A percentile compares a stretch with the other conserved stretches of the same genome.
phyloP scores from a whole-genome alignment of 2,113 vertebrate species.

The Mixornis gularis region DNA sequence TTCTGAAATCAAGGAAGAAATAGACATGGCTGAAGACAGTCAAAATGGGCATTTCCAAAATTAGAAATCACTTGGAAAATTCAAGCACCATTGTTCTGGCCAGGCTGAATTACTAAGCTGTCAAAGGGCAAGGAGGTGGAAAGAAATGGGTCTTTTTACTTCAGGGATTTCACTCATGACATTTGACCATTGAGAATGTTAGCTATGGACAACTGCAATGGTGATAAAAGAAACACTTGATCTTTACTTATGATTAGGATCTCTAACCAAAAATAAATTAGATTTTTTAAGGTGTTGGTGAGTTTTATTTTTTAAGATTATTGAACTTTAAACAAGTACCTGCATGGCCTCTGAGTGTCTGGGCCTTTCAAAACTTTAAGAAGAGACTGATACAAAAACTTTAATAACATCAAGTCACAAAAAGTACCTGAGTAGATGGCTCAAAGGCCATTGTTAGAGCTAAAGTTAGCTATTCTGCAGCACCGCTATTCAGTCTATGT shows the following conservation, averaged over 20 bases:
- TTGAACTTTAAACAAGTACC: not conserved
- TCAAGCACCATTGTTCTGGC: not conserved
- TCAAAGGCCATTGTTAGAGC: not conserved
- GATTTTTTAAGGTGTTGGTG: not conserved
- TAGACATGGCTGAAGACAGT: not conserved
- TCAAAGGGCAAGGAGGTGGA: not conserved
- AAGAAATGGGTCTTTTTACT: not conserved
- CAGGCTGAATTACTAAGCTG: not conserved
- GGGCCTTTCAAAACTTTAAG: not conserved
- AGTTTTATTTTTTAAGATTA: not conserved
- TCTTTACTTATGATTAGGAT: not conserved
- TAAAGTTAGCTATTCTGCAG: slow-evolving; percentile 6
- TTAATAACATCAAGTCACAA: not conserved
- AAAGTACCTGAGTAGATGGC: not conserved
- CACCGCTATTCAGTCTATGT: not conserved
- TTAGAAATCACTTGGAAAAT: not conserved
- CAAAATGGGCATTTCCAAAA: not conserved
- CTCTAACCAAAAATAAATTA: not conserved
- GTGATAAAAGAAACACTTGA: not conserved
- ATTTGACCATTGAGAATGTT: not conserved
- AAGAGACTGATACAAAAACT: not conserved
- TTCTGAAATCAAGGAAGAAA: not conserved
- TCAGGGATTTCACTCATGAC: not conserved
- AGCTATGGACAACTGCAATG: fast-evolving
- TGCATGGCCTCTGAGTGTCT: not conserved